Percentiles rank a stretch among this genome's conserved stretches.
Conservation (phyloP, 2,888 invertebrate species). For the Ormyrus thymus region DNA sequence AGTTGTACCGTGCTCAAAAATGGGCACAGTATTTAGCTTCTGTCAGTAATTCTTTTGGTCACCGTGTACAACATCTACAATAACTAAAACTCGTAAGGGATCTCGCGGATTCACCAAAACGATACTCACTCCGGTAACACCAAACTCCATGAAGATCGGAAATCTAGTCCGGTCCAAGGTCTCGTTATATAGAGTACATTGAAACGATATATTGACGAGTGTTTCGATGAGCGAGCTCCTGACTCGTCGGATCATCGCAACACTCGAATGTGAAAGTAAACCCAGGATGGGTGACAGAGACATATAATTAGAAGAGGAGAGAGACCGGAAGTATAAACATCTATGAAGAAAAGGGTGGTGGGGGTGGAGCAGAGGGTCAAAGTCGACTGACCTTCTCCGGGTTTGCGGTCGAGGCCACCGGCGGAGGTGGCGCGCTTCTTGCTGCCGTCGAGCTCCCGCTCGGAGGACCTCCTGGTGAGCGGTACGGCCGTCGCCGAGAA, state of each 20-base stretch:
- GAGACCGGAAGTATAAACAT: neutral
- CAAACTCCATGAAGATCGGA: constrained; percentile 33
- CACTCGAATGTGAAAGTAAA: too few relatives aligned
- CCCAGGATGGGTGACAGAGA: too few relatives aligned
- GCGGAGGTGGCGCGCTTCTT: constrained; percentile 88
- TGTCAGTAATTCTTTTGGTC: constrained; percentile 13
- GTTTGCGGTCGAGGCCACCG: constrained; percentile 82
- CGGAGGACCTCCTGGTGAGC: constrained; percentile 89
- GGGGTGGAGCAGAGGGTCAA: neutral
- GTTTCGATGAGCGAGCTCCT: constrained; percentile 8
- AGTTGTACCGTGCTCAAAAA: too few relatives aligned
- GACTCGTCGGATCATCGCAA: neutral
- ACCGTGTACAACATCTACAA: neutral
- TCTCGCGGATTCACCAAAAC: constrained; percentile 21
- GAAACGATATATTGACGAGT: constrained; percentile 14
- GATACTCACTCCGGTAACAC: constrained; percentile 49
- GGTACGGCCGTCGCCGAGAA: constrained; percentile 69
- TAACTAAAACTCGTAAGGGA: constrained; percentile 23
- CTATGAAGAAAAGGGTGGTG: neutral
- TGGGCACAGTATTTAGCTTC: too few relatives aligned
- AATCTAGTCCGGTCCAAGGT: constrained; percentile 23
- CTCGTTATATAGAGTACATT: constrained; percentile 22
- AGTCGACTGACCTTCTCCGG: constrained; percentile 74
- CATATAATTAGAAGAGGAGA: too few relatives aligned
- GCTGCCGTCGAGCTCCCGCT: constrained; percentile 85